Evolutionary conservation across 2,113 vertebrate genomes (phyloP), one percentile per base, ranked within the genome.

Genomic region (Aix galericulata): DNA sequence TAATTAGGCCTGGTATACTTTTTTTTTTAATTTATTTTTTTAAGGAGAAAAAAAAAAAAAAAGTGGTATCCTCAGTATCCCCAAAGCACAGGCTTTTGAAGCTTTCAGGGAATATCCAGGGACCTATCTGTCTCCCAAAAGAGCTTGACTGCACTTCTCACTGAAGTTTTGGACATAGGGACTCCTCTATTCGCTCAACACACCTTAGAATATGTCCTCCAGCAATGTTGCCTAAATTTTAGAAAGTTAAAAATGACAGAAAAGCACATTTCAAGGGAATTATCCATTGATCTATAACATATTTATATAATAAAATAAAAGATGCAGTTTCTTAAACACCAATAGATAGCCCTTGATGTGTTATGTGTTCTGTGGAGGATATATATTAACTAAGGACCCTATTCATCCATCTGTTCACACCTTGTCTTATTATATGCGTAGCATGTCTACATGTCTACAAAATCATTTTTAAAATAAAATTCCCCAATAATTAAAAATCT

Each of bases 11-110:
- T 86, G 50, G 14, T 79, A 13, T 20, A 72, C 52, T 83, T 91
- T 92, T 6, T 60, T n/a, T 85, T 86, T 7, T 34, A 4, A 20
- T 18, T 85, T 84, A 4, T 34, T 34, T 62, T 38, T n/a, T 59
- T 76, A 79, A 88, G 60, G 55, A 86, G 72, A 90, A 64, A 79
- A 62, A 86, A 79, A 90, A 90, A 78, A 62, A 86, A 78, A 88
- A 64, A 75, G 8, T 25, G 1, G 50, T 89, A 86, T 29, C 52
- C n/a, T 92, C 32, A n/a, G 34, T 88, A 74, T 89, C 58, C 75
- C 42, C 50, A 89, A 89, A 95, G 29, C 22, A 74, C 0, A 66
- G 26, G 3, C 44, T 66, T 96, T 60, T 2, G 7, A 90, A 81
- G 21, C 53, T 86, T 76, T 86, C 66, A 36, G 53, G 38, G 46